Percentiles rank a stretch among this genome's conserved stretches.
Evolutionary conservation across 2,797 vertebrate genomes (phyloP).

Genomic region (Neoniphon sammara): DNA sequence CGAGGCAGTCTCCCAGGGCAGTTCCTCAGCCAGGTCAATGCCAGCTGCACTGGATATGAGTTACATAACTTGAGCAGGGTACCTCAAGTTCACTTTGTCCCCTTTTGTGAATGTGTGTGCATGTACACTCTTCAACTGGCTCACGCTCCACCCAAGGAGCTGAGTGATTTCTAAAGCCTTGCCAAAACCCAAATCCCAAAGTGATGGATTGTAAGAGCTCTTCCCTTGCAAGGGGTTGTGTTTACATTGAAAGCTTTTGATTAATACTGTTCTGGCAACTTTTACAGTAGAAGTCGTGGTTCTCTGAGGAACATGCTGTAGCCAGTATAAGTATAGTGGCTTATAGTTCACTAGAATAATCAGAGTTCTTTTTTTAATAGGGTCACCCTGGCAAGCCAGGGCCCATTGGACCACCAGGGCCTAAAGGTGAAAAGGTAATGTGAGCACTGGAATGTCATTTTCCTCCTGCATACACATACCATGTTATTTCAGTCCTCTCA

Average conservation of each 20-base stretch:
- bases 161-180: conserved; percentile 49
- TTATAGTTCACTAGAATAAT: conserved; percentile 21
- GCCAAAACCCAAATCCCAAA: conserved; percentile 52
- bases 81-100: conserved; percentile 47
- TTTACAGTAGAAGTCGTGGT: conserved; percentile 22
- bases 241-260: conserved; percentile 51
- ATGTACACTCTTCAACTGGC: conserved; percentile 11
- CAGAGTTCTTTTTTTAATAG: conserved; percentile 76
- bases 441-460: neutral
- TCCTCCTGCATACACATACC: neutral
- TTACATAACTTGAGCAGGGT: conserved; percentile 47
- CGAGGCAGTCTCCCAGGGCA: conserved; percentile 14
- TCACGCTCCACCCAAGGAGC: conserved; percentile 37
- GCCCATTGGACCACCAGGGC: conserved; percentile 88
- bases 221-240: conserved; percentile 22
- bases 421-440: conserved; percentile 96
- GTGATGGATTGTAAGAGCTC: conserved; percentile 27
- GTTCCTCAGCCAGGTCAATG: conserved; percentile 6
- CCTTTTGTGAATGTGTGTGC: conserved; percentile 17
- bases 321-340: conserved; percentile 22
- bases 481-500: neutral
- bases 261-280: conserved; percentile 52
- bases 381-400: conserved; percentile 90
- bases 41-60: conserved; percentile 25
- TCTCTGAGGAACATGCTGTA: conserved; percentile 37